phyloP scores from a whole-genome alignment of 1,140 invertebrate species.

The Zaprionus tsacasi region DNA sequence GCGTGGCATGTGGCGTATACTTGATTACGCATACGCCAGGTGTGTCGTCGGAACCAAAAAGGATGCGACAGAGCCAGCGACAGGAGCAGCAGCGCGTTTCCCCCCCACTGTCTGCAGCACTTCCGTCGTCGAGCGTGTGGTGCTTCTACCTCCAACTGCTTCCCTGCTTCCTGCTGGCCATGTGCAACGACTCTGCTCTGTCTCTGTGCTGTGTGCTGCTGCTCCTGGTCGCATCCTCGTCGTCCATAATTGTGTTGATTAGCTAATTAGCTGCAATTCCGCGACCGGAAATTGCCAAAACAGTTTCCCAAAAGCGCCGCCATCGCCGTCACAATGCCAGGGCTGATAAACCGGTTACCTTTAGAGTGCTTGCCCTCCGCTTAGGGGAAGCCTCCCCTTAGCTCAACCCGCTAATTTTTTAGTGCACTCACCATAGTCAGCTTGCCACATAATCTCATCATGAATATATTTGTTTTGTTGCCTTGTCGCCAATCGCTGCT shows the following conservation, averaged over 20 bases:
- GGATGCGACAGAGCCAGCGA: slow-evolving; percentile 3
- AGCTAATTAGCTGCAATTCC: slow-evolving; percentile 79
- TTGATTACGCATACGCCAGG: slow-evolving; percentile 20
- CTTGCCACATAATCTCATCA: slow-evolving; percentile 68
- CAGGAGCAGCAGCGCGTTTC: background rate
- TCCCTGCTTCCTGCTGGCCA: background rate
- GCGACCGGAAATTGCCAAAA: slow-evolving; percentile 74
- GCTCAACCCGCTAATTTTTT: slow-evolving; percentile 48
- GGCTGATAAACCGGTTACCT: slow-evolving; percentile 46
- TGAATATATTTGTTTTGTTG: slow-evolving; percentile 78
- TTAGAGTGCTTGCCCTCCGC: background rate
- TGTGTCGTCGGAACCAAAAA: background rate
- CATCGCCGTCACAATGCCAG: slow-evolving; percentile 22
- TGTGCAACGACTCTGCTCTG: background rate
- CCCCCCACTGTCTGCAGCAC: slow-evolving; percentile 2
- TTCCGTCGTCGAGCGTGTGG: background rate
- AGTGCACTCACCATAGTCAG: slow-evolving; percentile 47
- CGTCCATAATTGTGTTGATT: slow-evolving; percentile 78
- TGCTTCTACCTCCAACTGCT: background rate
- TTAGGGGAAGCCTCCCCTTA: too few species aligned
- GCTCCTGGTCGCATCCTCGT: slow-evolving; percentile 22
- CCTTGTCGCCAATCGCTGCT: slow-evolving; percentile 28
- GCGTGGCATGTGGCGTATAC: background rate
- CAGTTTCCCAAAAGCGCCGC: background rate
- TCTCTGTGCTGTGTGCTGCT: slow-evolving; percentile 1